phyloP scores from a whole-genome alignment of 1,140 invertebrate species.

The Triops longicaudatus region DNA sequence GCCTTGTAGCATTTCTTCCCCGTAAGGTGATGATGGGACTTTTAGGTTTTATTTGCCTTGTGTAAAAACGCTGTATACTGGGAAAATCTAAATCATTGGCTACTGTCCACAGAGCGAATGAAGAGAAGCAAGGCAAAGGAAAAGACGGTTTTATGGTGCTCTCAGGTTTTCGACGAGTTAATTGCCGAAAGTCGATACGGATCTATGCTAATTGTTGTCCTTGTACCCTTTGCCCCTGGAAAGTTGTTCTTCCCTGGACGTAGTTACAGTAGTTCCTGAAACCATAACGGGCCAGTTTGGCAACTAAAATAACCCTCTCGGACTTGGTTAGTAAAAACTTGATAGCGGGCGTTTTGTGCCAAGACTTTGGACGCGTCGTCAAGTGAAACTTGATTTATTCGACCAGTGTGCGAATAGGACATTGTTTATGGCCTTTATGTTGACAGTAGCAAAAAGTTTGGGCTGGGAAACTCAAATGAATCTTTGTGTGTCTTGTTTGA shows the following conservation, averaged over 20 bases:
- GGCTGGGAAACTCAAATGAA: no score
- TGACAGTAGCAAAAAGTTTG: slow-evolving; percentile 12
- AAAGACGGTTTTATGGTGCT: background rate
- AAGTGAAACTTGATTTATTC: slow-evolving; percentile 7
- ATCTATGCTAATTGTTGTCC: background rate
- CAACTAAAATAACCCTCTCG: background rate
- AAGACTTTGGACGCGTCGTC: background rate
- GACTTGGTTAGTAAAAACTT: background rate
- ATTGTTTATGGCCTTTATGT: background rate
- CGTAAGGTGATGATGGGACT: background rate
- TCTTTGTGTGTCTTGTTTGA: background rate
- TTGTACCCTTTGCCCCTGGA: background rate
- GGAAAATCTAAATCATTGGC: no score
- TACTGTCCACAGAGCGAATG: no score
- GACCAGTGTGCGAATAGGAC: background rate
- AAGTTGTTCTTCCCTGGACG: background rate
- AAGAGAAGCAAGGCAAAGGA: no score
- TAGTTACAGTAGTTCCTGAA: background rate
- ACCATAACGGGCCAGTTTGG: background rate
- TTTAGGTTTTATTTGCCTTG: background rate
- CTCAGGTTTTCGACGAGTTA: background rate
- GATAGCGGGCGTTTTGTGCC: background rate
- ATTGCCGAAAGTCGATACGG: background rate
- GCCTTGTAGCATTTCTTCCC: background rate
- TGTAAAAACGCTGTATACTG: no score